A percentile compares a stretch with the other conserved stretches of the same genome.
Evolutionary conservation across 2,113 vertebrate genomes (phyloP).

Genomic region (Salvelinus alpinus): DNA sequence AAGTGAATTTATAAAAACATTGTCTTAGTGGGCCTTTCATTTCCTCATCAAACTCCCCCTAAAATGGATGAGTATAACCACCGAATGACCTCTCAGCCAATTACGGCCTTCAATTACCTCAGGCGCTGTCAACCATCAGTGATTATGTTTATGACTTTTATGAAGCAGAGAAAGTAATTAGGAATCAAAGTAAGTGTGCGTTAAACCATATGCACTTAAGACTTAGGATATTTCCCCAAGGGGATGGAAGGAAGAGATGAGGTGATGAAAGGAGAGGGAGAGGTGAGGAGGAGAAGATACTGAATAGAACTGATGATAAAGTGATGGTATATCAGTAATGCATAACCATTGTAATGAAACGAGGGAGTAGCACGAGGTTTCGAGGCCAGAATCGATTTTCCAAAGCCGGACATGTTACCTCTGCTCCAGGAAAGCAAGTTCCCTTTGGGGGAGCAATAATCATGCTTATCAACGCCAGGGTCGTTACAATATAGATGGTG

Average conservation of each 20-base stretch:
- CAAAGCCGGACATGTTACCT: too few species aligned
- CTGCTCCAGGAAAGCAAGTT: too few species aligned
- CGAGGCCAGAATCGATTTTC: too few species aligned
- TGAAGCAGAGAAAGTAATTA: conserved; percentile 18
- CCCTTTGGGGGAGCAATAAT: too few species aligned
- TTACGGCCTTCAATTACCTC: not conserved
- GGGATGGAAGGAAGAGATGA: not conserved
- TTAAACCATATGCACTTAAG: conserved; percentile 9
- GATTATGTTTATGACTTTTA: conserved; percentile 15
- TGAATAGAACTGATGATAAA: not conserved
- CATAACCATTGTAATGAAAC: not conserved
- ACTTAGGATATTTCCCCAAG: not conserved
- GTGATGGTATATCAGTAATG: not conserved
- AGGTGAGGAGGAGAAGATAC: not conserved
- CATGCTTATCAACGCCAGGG: too few species aligned
- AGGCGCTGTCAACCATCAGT: conserved; percentile 20
- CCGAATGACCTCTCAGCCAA: conserved; percentile 1
- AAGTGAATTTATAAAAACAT: too few species aligned
- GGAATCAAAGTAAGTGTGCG: not conserved
- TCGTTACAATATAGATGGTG: too few species aligned
- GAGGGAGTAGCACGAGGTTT: not conserved
- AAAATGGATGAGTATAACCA: not conserved
- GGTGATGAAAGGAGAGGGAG: not conserved
- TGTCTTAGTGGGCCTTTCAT: not conserved
- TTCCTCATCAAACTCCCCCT: not conserved